Evolutionary conservation across 2,888 invertebrate genomes (phyloP), one percentile per base, ranked within the genome.

Genomic region (Spatulosminthurus flaviceps): DNA sequence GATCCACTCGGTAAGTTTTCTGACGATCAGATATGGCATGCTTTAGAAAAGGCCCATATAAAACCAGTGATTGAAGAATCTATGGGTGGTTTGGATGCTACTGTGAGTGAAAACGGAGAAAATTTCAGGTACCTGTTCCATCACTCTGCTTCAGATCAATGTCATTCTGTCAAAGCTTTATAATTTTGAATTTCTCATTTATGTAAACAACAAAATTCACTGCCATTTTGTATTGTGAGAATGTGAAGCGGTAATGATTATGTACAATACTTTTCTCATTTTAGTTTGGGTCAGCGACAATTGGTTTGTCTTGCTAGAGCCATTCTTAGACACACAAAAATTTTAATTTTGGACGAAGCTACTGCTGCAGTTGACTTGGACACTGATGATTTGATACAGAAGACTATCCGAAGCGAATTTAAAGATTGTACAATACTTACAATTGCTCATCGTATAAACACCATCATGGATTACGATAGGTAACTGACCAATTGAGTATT

Each of bases 361-460:
- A 95, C 95, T 60, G 95, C 95, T 73, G 95, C 95, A 82, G 94
- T 95, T 28, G 89, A 89, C 85, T 85, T 89, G 67, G 88, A 89
- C 82, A 89, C 89, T 0, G 89, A 90, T 82, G 88, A 88, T 22
- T 86, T 90, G 66, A 89, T 89, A 80, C 89, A 90, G 83, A 91
- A 92, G 88, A 97, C 97, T 5, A 97, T 97, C 87, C 92, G 94
- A 24, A 91, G 92, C 28, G 94, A 96, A 88, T 97, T 97, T 88
- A 91, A 90, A 81, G 91, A 93, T 82, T 95, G 95, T 88, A 96
- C 96, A 4, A 93, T 96, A 77, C 90, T 96, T 26, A 96, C 96
- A 0, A 96, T 97, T 87, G 96, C 96, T 67, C 96, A 96, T 89
- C 91, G 96, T 24, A 91, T 97, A 82, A 96, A 96, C 88, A 96